Evolutionary conservation across 2,113 vertebrate genomes (phyloP).

Genomic region (Bothrops jararaca): DNA sequence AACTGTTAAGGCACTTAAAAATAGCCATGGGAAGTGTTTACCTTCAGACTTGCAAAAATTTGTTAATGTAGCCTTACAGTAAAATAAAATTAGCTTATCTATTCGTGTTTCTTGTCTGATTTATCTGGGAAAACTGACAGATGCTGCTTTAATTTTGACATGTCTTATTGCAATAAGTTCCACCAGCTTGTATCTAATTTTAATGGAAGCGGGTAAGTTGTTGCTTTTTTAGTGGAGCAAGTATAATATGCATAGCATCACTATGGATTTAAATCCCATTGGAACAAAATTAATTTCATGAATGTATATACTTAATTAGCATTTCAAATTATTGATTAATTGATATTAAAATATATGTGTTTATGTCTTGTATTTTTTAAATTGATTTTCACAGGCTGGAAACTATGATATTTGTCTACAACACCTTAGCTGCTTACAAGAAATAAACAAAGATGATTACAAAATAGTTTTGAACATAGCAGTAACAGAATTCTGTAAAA

Average conservation of each 20-base stretch:
- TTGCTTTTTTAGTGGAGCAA: neutral
- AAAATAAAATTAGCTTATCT: neutral
- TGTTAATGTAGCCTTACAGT: neutral
- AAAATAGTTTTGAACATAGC: conserved; percentile 94
- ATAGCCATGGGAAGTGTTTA: neutral
- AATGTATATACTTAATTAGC: neutral
- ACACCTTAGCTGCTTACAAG: conserved; percentile 86
- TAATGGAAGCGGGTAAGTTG: neutral
- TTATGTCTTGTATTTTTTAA: conserved; percentile 40
- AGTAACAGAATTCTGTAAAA: conserved; percentile 92
- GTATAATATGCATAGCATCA: neutral
- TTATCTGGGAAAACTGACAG: neutral
- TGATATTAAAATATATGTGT: neutral
- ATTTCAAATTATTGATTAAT: neutral
- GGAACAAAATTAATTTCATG: neutral
- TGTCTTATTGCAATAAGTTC: neutral
- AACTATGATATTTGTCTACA: conserved; percentile 88
- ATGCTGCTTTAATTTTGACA: neutral
- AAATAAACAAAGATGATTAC: conserved; percentile 96
- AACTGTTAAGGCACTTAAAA: neutral
- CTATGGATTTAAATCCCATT: neutral
- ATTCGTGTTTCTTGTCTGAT: neutral
- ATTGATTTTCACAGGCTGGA: conserved; percentile 77
- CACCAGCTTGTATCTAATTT: neutral
- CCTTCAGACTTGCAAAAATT: neutral